phyloP scores from a whole-genome alignment of 2,797 vertebrate species.

The Ptychobarbus kaznakovi region DNA sequence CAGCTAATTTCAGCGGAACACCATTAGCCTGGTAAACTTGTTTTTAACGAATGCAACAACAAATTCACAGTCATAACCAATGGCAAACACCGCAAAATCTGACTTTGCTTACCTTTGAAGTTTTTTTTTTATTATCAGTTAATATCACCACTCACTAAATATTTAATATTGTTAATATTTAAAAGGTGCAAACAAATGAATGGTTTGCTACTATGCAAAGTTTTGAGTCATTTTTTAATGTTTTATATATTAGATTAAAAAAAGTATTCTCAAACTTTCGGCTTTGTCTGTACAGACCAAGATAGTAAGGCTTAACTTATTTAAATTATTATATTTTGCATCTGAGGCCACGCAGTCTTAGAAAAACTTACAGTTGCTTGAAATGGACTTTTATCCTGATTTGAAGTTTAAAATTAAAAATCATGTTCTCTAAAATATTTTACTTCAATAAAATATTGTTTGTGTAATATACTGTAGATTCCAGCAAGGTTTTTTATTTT shows the following conservation, averaged over 20 bases:
- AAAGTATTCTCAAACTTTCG: background rate
- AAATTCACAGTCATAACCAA: slow-evolving; percentile 25
- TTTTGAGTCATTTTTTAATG: background rate
- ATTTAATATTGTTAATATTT: background rate
- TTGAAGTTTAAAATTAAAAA: background rate
- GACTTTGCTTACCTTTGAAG: background rate
- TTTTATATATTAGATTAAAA: background rate
- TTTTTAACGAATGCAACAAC: slow-evolving; percentile 1
- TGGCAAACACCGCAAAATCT: background rate
- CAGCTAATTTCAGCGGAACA: background rate
- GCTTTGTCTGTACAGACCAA: background rate
- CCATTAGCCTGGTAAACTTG: background rate
- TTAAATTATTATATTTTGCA: background rate
- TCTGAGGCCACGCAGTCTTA: background rate
- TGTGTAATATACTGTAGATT: background rate
- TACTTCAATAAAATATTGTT: background rate
- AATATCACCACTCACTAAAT: background rate
- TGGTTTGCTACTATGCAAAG: background rate
- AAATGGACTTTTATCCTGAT: background rate
- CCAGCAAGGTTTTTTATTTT: background rate
- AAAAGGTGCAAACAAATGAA: background rate
- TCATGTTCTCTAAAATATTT: background rate
- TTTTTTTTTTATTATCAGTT: background rate
- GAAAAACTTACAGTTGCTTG: background rate
- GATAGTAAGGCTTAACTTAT: background rate